phyloP scores from a whole-genome alignment of 2,888 invertebrate genomes.

The Apoda limacodes region DNA sequence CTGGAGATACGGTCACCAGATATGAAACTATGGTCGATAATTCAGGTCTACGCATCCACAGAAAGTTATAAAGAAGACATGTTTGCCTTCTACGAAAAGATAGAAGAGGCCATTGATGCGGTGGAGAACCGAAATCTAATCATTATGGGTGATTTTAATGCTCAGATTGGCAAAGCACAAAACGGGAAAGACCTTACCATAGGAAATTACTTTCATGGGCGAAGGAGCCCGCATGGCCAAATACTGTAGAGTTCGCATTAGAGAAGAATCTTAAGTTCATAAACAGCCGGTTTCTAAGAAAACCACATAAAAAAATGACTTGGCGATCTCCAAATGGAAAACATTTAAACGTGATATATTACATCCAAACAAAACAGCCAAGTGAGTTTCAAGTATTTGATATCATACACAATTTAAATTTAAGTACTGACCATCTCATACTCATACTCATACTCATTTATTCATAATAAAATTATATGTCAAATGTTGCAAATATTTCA shows the following conservation, averaged over 20 bases:
- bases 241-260: no score
- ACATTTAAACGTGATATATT: no score
- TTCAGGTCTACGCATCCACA: slow-evolving; percentile 13
- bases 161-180: slow-evolving; percentile 9
- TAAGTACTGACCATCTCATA: no score
- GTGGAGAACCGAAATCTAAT: slow-evolving; percentile 8
- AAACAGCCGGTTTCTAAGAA: no score
- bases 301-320: no score
- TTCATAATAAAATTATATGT: no score
- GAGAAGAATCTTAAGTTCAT: slow-evolving; percentile 3
- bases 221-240: slow-evolving; percentile 13
- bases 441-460: no score
- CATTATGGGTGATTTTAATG: slow-evolving; percentile 8
- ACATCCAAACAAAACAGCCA: no score
- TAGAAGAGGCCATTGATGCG: slow-evolving; percentile 8
- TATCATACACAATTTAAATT: no score
- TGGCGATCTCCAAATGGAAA: no score
- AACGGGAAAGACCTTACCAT: slow-evolving; percentile 9
- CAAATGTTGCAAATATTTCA: no score
- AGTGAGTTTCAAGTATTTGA: no score
- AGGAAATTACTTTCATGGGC: slow-evolving; percentile 11
- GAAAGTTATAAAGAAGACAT: slow-evolving; percentile 10
- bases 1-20: slow-evolving; percentile 11
- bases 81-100: slow-evolving; percentile 5
- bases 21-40: slow-evolving; percentile 6